Evolutionary conservation across 2,797 vertebrate genomes (phyloP), one percentile per base, ranked within the genome.

Genomic region (Hemibagrus guttatus): DNA sequence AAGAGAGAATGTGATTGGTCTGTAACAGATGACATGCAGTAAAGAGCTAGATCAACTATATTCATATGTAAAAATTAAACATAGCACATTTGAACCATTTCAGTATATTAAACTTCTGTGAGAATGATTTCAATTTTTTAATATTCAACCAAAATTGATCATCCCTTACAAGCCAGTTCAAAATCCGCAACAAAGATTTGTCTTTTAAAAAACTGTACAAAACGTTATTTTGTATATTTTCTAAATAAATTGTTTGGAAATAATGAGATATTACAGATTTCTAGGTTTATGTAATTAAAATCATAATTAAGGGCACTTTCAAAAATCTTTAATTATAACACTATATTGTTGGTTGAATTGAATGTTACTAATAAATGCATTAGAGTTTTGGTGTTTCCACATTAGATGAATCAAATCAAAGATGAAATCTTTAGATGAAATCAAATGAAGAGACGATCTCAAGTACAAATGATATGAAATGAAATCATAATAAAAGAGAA

Each of bases 1-100:
- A 84, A 56, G 21, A 72, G 59, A 69, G 26, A 61, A 56, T 79
- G 64, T 49, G 59, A 85, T 49, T n/a, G 75, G 14, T 49, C 49
- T 89, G 17, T 83, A 58, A 69, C 46, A 1, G 59, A 56, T 39
- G 46, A 9, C 28, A 35, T 78, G 46, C 49, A 83, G 58, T 46
- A 46, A 46, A 63, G 21, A n/a, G 26, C 14, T 81, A n/a, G 35
- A 63, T 81, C n/a, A 81, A 63, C 19, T n/a, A 11, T 63, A 64
- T 42, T 63, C n/a, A 81, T 35, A 58, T 56, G 63, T 42, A 16
- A 17, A n/a, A 42, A 13, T 16, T 80, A n/a, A n/a, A 7, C 19
- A 35, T 21, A 19, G 49, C n/a, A 56, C 52, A 78, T 31, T 35
- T 21, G 35, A 80, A 80, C 26, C 5, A 42, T 80, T 26, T 61